Evolutionary conservation across 2,113 vertebrate species (phyloP).

Genomic region (Caracal caracal): DNA sequence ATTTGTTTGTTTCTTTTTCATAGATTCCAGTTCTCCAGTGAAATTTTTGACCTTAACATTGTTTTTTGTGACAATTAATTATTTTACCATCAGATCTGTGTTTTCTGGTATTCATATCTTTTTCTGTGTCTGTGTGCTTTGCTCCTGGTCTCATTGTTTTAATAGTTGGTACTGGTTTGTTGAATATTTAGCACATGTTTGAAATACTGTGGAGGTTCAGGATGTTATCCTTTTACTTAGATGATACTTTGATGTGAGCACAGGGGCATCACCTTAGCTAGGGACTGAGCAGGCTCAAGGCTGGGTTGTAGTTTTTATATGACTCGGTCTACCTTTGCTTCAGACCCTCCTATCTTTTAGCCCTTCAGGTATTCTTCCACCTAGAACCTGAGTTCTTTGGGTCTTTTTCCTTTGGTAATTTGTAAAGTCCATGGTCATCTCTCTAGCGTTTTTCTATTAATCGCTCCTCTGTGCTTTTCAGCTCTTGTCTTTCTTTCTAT

Average conservation of each 20-base stretch:
- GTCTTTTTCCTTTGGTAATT: background rate
- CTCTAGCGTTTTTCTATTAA: background rate
- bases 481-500: background rate
- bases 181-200: background rate
- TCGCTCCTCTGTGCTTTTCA: background rate
- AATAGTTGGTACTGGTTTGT: background rate
- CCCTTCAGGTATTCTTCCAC: background rate
- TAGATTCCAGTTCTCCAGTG: background rate
- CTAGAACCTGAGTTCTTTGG: background rate
- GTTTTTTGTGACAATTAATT: background rate
- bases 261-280: background rate
- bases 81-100: background rate
- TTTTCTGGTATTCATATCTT: background rate
- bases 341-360: background rate
- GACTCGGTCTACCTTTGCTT: background rate
- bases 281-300: background rate
- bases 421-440: background rate
- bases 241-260: background rate
- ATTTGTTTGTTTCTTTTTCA: background rate
- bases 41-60: background rate
- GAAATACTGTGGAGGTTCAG: background rate
- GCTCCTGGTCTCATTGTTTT: background rate
- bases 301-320: background rate
- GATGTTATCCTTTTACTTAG: background rate
- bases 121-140: background rate